phyloP scores from a whole-genome alignment of 2,888 invertebrate species.

The Cephus pulcher region DNA sequence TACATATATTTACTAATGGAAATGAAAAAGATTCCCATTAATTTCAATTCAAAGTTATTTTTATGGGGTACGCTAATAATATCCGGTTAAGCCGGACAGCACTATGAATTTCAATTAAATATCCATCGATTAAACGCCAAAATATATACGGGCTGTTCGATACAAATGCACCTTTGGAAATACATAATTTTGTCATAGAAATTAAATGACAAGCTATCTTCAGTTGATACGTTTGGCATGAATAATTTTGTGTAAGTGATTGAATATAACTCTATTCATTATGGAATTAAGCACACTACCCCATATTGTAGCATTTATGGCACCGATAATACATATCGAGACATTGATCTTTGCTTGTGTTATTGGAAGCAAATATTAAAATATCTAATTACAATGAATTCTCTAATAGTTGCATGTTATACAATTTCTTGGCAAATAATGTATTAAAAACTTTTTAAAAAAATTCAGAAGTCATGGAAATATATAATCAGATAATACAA shows the following conservation, averaged over 20 bases:
- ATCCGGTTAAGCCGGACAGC: not conserved
- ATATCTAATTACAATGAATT: not conserved
- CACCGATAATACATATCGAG: not conserved
- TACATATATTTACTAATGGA: too few species aligned
- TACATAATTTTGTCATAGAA: too few species aligned
- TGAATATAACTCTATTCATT: too few species aligned
- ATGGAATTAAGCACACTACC: not conserved
- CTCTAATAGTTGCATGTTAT: not conserved
- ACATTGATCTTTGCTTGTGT: not conserved
- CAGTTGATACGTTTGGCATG: too few species aligned
- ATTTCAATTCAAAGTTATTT: not conserved
- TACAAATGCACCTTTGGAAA: too few species aligned
- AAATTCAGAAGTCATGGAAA: not conserved
- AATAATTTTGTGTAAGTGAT: not conserved
- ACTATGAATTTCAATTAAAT: not conserved
- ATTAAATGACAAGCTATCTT: too few species aligned
- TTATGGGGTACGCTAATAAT: not conserved
- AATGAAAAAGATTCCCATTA: too few species aligned
- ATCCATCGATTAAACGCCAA: not conserved
- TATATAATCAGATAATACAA: not conserved
- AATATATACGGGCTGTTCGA: too few species aligned
- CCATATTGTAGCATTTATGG: not conserved
- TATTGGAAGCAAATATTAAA: not conserved
- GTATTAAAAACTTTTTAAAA: not conserved
- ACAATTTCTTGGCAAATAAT: not conserved